These are phyloP conservation scores for Scaptodrosophila latifasciaeformis DNA, from an alignment of 2,888 invertebrate species.

Conservation along the genomic window DNA sequence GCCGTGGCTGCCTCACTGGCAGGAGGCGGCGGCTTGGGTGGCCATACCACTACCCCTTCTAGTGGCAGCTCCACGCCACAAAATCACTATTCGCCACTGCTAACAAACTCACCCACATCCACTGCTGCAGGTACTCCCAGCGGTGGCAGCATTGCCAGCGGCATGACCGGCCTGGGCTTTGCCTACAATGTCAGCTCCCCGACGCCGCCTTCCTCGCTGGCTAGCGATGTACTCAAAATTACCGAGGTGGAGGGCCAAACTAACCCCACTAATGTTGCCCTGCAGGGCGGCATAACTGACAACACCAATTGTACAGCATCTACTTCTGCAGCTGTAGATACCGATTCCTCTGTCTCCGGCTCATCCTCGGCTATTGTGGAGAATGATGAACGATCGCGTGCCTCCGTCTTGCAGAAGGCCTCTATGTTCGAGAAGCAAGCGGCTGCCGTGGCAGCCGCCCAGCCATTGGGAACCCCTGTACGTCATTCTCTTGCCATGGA, in stretches of 20 bases:
- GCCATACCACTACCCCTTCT: conserved; percentile 65
- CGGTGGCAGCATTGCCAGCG: conserved; percentile 62
- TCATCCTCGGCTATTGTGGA: conserved; percentile 39
- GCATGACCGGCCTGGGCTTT: conserved; percentile 58
- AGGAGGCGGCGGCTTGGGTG: conserved; percentile 24
- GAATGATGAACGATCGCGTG: conserved; percentile 72
- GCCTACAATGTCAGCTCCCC: conserved; percentile 69
- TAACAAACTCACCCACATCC: conserved; percentile 73
- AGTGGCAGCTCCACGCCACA: conserved; percentile 74
- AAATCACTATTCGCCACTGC: conserved; percentile 74
- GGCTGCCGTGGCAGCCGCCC: conserved; percentile 4
- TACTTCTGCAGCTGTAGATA: neutral
- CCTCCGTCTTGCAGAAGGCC: conserved; percentile 75
- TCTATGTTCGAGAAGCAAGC: conserved; percentile 75
- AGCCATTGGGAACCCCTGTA: conserved; percentile 34
- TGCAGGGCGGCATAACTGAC: neutral
- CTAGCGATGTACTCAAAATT: conserved; percentile 71
- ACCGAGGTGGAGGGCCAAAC: conserved; percentile 64
- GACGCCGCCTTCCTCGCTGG: conserved; percentile 56
- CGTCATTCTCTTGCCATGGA: conserved; percentile 11
- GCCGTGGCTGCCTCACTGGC: conserved; percentile 59
- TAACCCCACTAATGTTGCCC: neutral
- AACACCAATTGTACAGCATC: conserved; percentile 1
- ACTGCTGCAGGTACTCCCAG: conserved; percentile 71
- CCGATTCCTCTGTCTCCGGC: neutral